Conservation (phyloP, 2,888 invertebrate species). For the Yponomeuta sedellus region DNA sequence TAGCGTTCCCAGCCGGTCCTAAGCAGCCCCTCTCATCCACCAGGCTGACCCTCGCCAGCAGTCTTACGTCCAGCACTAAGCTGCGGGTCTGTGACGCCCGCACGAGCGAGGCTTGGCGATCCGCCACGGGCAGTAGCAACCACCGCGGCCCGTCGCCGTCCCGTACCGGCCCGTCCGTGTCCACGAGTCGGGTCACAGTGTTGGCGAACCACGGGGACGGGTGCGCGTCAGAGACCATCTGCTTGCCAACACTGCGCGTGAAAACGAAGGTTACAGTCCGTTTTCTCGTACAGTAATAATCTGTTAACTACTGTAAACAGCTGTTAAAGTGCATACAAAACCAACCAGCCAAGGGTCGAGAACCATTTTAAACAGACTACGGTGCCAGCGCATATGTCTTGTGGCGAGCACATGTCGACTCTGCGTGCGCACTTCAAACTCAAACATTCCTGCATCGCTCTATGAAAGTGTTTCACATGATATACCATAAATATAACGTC, state of each 20-base stretch:
- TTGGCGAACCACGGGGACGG: slow-evolving; percentile 58
- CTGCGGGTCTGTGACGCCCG: slow-evolving; percentile 17
- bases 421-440: no score
- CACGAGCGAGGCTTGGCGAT: slow-evolving; percentile 28
- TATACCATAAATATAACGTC: no score
- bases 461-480: no score
- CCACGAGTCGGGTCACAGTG: slow-evolving; percentile 38
- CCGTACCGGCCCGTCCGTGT: slow-evolving; percentile 41
- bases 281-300: no score
- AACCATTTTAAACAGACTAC: no score
- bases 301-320: no score
- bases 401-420: no score
- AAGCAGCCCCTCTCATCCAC: slow-evolving; percentile 56
- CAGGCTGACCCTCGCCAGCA: slow-evolving; percentile 53
- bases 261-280: neutral
- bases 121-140: slow-evolving; percentile 43
- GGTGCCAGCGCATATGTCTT: no score
- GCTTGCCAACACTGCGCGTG: slow-evolving; percentile 52
- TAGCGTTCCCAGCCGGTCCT: slow-evolving; percentile 57
- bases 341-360: no score
- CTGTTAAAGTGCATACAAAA: no score
- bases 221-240: slow-evolving; percentile 58
- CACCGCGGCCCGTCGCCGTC: slow-evolving; percentile 39
- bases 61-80: slow-evolving; percentile 41
- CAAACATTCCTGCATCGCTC: no score